These are phyloP conservation scores for Drosophila pachea DNA, from an alignment of 1,140 invertebrate genomes.

Conservation along the genomic window DNA sequence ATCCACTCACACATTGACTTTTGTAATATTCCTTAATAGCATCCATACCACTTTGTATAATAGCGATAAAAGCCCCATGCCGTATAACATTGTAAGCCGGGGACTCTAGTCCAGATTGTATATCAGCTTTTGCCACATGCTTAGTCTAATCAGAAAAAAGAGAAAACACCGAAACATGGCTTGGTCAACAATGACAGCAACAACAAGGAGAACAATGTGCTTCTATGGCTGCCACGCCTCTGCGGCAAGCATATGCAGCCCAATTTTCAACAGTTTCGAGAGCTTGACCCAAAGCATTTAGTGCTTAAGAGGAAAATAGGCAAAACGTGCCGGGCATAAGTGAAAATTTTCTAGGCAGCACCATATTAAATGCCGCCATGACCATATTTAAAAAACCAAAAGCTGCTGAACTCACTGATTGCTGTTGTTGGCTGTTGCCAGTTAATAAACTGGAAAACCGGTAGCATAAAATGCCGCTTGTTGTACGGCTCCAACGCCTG, in stretches of 20 bases:
- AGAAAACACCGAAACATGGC: constrained; percentile 43
- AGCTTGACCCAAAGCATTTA: constrained; percentile 58
- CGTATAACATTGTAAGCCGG: background rate
- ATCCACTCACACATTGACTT: too few species aligned
- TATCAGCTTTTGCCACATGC: background rate
- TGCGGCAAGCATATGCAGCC: background rate
- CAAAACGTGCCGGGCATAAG: constrained; percentile 68
- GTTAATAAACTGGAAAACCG: constrained; percentile 73
- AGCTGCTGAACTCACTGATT: constrained; percentile 57
- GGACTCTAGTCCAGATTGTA: background rate
- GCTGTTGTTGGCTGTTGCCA: constrained; percentile 39
- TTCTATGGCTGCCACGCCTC: background rate
- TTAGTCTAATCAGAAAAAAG: constrained; percentile 44
- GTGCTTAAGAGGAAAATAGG: constrained; percentile 64
- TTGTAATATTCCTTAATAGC: background rate
- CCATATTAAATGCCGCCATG: constrained; percentile 57
- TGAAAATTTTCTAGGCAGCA: constrained; percentile 66
- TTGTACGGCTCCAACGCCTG: constrained; percentile 16
- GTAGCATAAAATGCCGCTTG: constrained; percentile 69
- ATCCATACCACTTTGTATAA: background rate
- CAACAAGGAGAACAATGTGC: background rate
- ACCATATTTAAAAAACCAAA: constrained; percentile 67
- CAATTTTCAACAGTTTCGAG: constrained; percentile 46
- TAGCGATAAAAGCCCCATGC: background rate
- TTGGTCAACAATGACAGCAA: background rate